Percentiles rank a stretch among this genome's conserved stretches.
phyloP scores from a whole-genome alignment of 2,888 invertebrate species.

The Clunio marinus region DNA sequence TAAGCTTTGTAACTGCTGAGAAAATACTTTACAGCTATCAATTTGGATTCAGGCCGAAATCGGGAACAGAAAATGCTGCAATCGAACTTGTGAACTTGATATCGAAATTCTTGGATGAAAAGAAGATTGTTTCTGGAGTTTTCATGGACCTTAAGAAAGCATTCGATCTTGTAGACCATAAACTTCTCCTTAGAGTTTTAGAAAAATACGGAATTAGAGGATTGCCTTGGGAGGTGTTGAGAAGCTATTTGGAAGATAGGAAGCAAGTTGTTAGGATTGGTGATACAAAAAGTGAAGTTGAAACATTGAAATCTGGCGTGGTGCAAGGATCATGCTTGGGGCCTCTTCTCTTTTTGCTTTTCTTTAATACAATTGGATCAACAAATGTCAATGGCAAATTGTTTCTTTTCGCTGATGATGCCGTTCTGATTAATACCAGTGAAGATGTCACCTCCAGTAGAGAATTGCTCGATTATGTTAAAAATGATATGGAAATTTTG shows the following conservation, averaged over 20 bases:
- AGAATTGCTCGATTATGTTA: no score
- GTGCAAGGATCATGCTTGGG: background rate
- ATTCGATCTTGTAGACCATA: background rate
- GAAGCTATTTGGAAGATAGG: background rate
- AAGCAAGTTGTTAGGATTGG: background rate
- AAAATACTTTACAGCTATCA: background rate
- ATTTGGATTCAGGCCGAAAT: background rate
- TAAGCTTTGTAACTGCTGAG: background rate
- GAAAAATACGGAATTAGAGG: background rate
- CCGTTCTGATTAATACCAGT: background rate
- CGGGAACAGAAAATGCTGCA: background rate
- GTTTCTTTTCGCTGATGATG: background rate
- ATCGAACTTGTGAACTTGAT: background rate
- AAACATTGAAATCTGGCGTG: background rate
- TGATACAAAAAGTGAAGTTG: background rate
- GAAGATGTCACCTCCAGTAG: no score
- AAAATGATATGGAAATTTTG: no score
- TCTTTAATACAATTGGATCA: background rate
- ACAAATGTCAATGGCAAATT: background rate
- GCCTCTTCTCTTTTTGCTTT: background rate
- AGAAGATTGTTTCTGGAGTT: background rate
- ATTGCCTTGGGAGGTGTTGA: background rate
- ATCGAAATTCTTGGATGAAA: background rate
- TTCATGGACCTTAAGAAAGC: slow-evolving; percentile 3
- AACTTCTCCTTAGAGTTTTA: background rate